Evolutionary conservation across 2,797 vertebrate species (phyloP), one percentile per base, ranked within the genome.

Genomic region (Onychomys leucogaster): DNA sequence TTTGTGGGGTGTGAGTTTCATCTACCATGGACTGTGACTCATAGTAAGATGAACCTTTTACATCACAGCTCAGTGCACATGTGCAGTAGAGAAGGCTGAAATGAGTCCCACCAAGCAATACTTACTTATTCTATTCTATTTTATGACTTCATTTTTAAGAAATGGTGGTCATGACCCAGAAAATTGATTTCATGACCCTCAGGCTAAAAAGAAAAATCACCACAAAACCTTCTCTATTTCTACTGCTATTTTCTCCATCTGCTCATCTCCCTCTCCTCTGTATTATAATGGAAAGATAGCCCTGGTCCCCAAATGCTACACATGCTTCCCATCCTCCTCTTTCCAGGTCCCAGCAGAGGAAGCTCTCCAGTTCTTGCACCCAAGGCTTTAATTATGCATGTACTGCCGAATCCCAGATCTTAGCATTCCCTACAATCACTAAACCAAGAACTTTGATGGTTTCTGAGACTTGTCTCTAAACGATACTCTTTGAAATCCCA

Each of bases 71-170:
- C n/a, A 77, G 75, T 27, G 49, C 59, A 59, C 46, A 21, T 37
- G 27, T 10, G 75, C 5, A 19, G 23, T 41, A 32, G 25, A 43
- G 21, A 49, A 63, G 32, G 76, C 49, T 32, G 34, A 63, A 90
- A 77, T 11, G 59, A 78, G 46, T 63, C 71, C 88, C 88, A 69
- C 12, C n/a, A 57, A 84, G 27, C 4, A 55, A 61, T 86, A 59
- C 55, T 91, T 73, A 91, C 59, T 61, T 82, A 32, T 78, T 85
- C 65, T 90, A 5, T 87, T 87, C 59, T 65, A 23, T 82, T 95
- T 93, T 76, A 94, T 86, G 57, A 63, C 80, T 95, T 95, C 69
- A 87, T 73, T 96, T 90, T 94, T 63, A 95, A 91, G 92, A 91
- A 84, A 93, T 81, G 49, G 11, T 83, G 52, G 85, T 65, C 49